These are phyloP conservation scores for Plumapathes pennacea DNA, from an alignment of 92 coral and sea anemone species.

Conservation along the genomic window DNA sequence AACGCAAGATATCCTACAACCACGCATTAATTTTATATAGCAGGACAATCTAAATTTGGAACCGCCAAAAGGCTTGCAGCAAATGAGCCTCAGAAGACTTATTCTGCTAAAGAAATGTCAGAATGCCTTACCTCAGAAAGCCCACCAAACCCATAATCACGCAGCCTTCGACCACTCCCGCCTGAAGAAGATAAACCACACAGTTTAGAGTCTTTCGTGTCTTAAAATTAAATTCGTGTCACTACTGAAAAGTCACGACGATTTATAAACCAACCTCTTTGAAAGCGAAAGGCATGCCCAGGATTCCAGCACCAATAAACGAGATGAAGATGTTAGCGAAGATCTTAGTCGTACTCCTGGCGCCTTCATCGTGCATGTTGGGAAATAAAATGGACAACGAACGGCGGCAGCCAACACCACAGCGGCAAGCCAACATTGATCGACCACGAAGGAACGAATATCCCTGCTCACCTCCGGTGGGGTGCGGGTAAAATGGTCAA, in stretches of 20 bases:
- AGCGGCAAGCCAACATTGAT: no score
- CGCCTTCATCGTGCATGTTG: constrained; percentile 94
- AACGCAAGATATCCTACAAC: no score
- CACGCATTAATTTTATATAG: no score
- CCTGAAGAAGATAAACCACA: constrained; percentile 46
- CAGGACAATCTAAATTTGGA: no score
- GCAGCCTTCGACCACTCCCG: constrained; percentile 89
- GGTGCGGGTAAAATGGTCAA: no score
- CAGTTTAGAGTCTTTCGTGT: not conserved
- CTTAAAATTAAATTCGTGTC: constrained; percentile 34
- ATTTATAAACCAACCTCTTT: constrained; percentile 68
- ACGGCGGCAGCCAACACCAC: no score
- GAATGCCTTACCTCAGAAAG: constrained; percentile 67
- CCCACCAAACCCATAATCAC: constrained; percentile 87
- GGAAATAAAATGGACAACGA: no score
- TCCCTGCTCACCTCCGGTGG: no score
- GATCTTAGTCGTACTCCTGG: constrained; percentile 88
- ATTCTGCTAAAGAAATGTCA: not conserved
- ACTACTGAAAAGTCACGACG: not conserved
- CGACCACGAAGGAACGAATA: no score
- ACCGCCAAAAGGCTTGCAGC: no score
- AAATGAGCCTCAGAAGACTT: no score
- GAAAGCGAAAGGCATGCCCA: constrained; percentile 97
- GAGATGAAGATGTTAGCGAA: constrained; percentile 96
- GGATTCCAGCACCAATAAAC: constrained; percentile 98